phyloP scores from a whole-genome alignment of 1,140 invertebrate genomes.

The Mamestra configurata region DNA sequence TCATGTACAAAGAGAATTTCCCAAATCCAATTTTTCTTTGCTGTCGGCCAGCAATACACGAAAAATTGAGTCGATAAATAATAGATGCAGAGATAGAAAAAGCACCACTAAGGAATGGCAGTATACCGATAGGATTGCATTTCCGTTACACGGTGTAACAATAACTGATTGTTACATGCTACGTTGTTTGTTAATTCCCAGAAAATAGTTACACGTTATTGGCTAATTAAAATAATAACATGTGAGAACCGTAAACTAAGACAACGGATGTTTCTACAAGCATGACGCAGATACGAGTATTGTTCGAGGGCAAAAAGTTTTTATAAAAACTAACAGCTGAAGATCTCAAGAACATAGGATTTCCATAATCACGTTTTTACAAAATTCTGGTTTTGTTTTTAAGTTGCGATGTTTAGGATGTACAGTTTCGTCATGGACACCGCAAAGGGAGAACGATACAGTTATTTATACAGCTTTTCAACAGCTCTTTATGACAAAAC shows the following conservation, averaged over 20 bases:
- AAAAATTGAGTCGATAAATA: neutral
- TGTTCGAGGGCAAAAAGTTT: conserved; percentile 41
- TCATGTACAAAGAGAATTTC: too few species aligned
- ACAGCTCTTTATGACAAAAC: too few species aligned
- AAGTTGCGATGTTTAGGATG: neutral
- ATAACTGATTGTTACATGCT: conserved; percentile 5
- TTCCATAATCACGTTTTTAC: conserved; percentile 31
- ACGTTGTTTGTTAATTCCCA: conserved; percentile 15
- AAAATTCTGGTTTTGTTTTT: neutral
- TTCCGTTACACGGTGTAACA: conserved; percentile 7
- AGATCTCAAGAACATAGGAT: conserved; percentile 48
- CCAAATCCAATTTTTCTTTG: neutral
- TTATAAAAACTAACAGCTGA: conserved; percentile 38
- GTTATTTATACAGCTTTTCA: neutral
- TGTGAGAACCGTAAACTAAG: conserved; percentile 36
- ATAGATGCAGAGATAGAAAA: too few species aligned
- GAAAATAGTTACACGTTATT: conserved; percentile 24
- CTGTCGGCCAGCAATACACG: neutral
- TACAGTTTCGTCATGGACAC: neutral
- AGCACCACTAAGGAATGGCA: neutral
- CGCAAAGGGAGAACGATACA: too few species aligned
- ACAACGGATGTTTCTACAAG: conserved; percentile 41
- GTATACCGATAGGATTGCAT: neutral
- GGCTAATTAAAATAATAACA: conserved; percentile 24
- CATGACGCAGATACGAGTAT: conserved; percentile 41